phyloP scores from a whole-genome alignment of 2,797 vertebrate species.

The Huso huso region DNA sequence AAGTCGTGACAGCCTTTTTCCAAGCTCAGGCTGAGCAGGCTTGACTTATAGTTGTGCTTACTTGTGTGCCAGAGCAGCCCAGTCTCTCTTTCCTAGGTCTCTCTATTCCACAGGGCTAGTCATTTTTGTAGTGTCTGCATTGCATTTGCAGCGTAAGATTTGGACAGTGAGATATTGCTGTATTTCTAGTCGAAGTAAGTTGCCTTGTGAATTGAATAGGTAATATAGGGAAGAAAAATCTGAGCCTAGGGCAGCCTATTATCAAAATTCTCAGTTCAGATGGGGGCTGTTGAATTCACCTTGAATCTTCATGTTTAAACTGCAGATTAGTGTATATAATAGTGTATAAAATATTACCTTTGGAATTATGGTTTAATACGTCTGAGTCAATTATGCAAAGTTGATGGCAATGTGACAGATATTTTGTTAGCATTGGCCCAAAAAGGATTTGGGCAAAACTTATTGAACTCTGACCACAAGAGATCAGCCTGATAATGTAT shows the following conservation, averaged over 20 bases:
- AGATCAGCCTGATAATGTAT: too few relatives aligned
- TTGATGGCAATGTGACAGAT: too few relatives aligned
- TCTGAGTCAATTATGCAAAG: too few relatives aligned
- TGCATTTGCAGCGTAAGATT: background rate
- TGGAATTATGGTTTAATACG: too few relatives aligned
- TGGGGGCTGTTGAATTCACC: background rate
- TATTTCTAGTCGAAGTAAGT: background rate
- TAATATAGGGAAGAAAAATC: background rate
- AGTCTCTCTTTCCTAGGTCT: background rate
- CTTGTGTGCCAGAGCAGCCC: background rate
- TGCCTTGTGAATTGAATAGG: background rate
- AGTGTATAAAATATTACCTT: background rate
- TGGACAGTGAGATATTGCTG: background rate
- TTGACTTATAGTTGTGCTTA: conserved; percentile 1
- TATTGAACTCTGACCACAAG: too few relatives aligned
- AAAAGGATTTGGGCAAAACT: too few relatives aligned
- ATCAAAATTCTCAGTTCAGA: background rate
- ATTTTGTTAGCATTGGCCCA: too few relatives aligned
- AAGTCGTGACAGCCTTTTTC: background rate
- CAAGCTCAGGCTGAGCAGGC: background rate
- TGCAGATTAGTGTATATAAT: background rate
- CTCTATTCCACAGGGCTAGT: background rate
- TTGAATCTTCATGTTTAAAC: background rate
- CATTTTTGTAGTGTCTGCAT: background rate
- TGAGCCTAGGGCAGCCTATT: background rate